Percentiles rank a stretch among this genome's conserved stretches.
Conservation (phyloP, 2,797 vertebrate species). For the Enteromius afrohamiltoni region DNA sequence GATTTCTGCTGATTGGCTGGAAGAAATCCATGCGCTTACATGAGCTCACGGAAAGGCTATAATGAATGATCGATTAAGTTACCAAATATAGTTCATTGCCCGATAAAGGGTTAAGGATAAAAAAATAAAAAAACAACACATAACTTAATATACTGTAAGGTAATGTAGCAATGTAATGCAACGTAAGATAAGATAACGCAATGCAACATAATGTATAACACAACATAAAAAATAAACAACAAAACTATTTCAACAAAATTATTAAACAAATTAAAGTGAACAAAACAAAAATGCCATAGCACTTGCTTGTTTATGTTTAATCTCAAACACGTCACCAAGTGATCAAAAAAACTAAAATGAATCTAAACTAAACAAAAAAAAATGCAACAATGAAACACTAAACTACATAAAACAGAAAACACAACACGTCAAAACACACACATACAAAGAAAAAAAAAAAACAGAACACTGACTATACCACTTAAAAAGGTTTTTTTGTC, state of each 20-base stretch:
- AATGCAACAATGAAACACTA: accelerated
- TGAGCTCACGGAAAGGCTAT: no score
- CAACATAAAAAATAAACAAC: no score
- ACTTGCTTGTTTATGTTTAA: neutral
- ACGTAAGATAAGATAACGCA: no score
- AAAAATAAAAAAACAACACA: no score
- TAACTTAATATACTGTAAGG: no score
- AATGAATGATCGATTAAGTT: no score
- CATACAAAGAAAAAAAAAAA: neutral
- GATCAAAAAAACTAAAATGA: neutral
- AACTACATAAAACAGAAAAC: neutral
- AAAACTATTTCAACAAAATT: no score
- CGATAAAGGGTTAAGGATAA: no score
- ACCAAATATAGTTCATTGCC: no score
- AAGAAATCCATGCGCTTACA: no score
- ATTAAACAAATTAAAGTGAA: neutral
- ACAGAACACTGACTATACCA: neutral
- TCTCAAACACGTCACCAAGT: neutral
- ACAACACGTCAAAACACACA: neutral
- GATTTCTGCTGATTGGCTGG: no score
- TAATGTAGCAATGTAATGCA: no score
- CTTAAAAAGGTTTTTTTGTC: neutral
- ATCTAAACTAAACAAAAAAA: neutral
- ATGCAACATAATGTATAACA: neutral
- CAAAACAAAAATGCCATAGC: neutral